Conservation (phyloP, 2,113 vertebrate genomes). For the Scomber japonicus region DNA sequence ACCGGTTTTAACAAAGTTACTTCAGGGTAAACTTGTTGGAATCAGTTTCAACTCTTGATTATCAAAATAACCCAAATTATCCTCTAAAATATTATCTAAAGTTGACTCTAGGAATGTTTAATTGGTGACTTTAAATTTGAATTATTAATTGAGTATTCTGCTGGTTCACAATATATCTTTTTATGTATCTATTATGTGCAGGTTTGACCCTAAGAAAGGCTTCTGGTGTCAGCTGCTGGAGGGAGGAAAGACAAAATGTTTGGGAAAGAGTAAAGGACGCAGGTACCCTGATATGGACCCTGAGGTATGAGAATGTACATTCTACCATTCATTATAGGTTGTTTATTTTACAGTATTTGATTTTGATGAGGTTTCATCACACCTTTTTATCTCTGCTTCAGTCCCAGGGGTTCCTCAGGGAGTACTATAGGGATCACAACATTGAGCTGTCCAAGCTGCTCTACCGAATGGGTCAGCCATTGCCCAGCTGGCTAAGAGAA, state of each 20-base stretch:
- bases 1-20: neutral
- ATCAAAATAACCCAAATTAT: no score
- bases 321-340: neutral
- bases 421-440: conserved; percentile 97
- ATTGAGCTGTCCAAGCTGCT: conserved; percentile 97
- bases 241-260: conserved; percentile 96
- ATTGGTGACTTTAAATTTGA: no score
- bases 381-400: conserved; percentile 65
- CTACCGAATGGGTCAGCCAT: conserved; percentile 94
- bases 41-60: neutral
- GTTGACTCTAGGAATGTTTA: no score
- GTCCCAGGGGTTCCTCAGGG: conserved; percentile 93
- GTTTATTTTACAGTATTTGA: neutral
- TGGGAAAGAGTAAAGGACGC: conserved; percentile 98
- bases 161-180: neutral
- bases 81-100: no score
- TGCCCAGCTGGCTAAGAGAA: conserved; percentile 96
- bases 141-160: neutral
- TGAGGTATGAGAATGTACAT: conserved; percentile 85
- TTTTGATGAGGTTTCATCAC: neutral
- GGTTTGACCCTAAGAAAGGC: conserved; percentile 98
- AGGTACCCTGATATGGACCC: conserved; percentile 96
- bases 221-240: conserved; percentile 98
- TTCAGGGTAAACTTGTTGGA: neutral
- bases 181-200: conserved; percentile 59